A percentile compares a stretch with the other conserved stretches of the same genome.
These are phyloP conservation scores for Drosophila nr. perissopoda DNA, from an alignment of 2,888 invertebrate species.

Conservation along the genomic window DNA sequence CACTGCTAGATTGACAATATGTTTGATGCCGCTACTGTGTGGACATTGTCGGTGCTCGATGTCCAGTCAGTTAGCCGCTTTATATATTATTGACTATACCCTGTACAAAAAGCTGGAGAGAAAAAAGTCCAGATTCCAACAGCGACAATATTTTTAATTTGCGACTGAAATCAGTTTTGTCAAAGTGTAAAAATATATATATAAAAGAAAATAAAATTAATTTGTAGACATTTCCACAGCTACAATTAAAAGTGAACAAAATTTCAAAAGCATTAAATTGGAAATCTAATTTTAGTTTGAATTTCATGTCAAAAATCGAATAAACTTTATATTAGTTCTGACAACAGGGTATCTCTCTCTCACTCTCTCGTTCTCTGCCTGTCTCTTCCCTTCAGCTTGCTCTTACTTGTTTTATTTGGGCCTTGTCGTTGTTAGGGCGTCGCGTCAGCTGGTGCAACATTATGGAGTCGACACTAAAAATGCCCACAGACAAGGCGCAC, in stretches of 20 bases:
- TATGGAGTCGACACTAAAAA: conserved; percentile 47
- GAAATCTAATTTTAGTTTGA: background rate
- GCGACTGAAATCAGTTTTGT: background rate
- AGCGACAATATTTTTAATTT: background rate
- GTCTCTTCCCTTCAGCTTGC: background rate
- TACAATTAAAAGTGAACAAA: background rate
- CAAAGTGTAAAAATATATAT: background rate
- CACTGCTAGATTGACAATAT: conserved; percentile 58
- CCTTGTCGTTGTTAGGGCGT: conserved; percentile 19
- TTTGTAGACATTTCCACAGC: background rate
- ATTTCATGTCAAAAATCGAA: background rate
- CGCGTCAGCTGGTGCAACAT: conserved; percentile 73
- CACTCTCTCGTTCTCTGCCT: background rate
- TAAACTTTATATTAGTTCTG: background rate
- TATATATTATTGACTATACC: conserved; percentile 43
- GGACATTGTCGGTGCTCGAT: conserved; percentile 1
- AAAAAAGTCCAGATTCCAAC: background rate
- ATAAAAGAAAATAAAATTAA: background rate
- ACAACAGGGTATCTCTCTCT: background rate
- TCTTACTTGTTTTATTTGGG: conserved; percentile 24
- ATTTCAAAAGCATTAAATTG: background rate
- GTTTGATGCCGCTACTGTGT: conserved; percentile 29
- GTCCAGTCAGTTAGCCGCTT: conserved; percentile 26
- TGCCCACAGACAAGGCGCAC: conserved; percentile 15
- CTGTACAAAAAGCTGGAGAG: background rate